A percentile compares a stretch with the other conserved stretches of the same genome.
Conservation (phyloP, 2,797 vertebrate species). For the Chloroceryle amazona region DNA sequence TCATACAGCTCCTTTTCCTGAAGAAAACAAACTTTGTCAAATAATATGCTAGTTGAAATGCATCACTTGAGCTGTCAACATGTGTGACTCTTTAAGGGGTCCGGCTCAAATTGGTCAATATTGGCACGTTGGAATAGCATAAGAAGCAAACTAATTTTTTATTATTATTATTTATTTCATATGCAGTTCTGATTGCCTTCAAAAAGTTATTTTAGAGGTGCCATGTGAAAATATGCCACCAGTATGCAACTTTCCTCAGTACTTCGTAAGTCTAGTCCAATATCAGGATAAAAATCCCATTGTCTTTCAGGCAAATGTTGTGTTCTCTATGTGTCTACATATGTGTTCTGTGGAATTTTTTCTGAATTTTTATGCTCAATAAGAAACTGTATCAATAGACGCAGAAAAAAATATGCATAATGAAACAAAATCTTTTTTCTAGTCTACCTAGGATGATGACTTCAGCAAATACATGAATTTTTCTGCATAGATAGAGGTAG, state of each 20-base stretch:
- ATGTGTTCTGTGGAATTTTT: not conserved
- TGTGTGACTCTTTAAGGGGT: not conserved
- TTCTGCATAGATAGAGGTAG: not conserved
- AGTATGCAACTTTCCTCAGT: not conserved
- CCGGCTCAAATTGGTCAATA: not conserved
- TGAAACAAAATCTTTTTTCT: not conserved
- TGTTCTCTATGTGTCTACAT: rapidly evolving
- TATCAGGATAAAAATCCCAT: not conserved
- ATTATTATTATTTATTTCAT: not conserved
- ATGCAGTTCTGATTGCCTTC: not conserved
- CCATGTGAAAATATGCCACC: not conserved
- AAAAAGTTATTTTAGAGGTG: not conserved
- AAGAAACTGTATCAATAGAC: not conserved
- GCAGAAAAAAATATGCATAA: not conserved
- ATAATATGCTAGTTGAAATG: not conserved
- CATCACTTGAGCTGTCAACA: not conserved
- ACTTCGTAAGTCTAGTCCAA: not conserved
- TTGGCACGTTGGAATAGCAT: not conserved
- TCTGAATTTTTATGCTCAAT: not conserved
- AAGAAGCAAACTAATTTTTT: not conserved
- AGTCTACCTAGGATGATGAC: not conserved
- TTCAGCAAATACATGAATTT: not conserved
- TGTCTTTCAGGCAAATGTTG: not conserved
- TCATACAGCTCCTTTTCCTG: not conserved
- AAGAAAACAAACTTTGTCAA: not conserved